phyloP scores from a whole-genome alignment of 2,888 invertebrate species.

The Cryptosula pallasiana region DNA sequence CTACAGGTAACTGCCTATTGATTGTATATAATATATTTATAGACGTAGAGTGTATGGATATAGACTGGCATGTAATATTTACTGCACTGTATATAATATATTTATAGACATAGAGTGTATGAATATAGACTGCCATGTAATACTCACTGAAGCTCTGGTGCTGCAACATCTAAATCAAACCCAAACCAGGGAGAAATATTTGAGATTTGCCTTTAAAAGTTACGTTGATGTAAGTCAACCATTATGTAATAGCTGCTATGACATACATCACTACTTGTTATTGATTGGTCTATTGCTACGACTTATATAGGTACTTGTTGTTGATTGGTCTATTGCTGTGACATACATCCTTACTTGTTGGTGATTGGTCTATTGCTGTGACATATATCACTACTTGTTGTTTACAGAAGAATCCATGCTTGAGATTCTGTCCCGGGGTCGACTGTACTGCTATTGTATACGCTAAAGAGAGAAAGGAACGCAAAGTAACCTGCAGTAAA shows the following conservation, averaged over 20 bases:
- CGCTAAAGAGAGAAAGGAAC: slow-evolving; percentile 74
- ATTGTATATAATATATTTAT: too few species aligned
- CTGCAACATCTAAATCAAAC: slow-evolving; percentile 77
- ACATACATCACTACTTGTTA: too few species aligned
- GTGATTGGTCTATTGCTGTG: too few species aligned
- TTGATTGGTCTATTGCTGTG: too few species aligned
- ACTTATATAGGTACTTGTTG: too few species aligned
- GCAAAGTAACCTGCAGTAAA: slow-evolving; percentile 78
- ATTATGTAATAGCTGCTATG: too few species aligned
- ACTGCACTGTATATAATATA: too few species aligned
- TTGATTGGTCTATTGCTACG: too few species aligned
- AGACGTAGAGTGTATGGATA: slow-evolving; percentile 95
- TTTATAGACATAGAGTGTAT: slow-evolving; percentile 86
- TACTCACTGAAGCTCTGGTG: slow-evolving; percentile 95
- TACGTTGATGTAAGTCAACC: slow-evolving; percentile 79
- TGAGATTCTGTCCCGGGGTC: slow-evolving; percentile 87
- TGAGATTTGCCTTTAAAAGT: slow-evolving; percentile 91
- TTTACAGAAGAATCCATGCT: slow-evolving; percentile 40
- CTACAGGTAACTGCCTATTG: slow-evolving; percentile 58
- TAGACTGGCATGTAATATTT: slow-evolving; percentile 85
- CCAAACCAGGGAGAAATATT: slow-evolving; percentile 80
- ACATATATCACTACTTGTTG: too few species aligned
- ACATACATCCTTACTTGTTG: too few species aligned
- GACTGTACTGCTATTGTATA: slow-evolving; percentile 81
- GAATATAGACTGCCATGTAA: slow-evolving; percentile 86